phyloP scores from a whole-genome alignment of 1,140 invertebrate genomes.

The Zaprionus davidi region DNA sequence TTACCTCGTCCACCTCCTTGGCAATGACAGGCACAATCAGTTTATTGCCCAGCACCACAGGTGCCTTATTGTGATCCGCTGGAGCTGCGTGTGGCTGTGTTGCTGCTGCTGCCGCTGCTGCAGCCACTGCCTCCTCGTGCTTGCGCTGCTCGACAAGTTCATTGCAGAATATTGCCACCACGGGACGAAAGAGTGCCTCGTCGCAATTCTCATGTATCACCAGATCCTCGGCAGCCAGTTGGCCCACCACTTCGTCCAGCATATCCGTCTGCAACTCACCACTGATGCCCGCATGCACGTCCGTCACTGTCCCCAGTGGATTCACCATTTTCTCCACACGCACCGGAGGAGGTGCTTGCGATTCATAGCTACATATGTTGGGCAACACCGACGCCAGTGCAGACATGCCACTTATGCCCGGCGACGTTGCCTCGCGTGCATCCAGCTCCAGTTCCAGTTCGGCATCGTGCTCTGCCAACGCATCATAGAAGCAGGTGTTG shows the following conservation, averaged over 20 bases:
- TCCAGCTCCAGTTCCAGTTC: conserved; percentile 30
- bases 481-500: conserved; percentile 79
- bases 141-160: conserved; percentile 55
- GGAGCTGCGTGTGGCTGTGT: conserved; percentile 4
- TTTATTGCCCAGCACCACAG: conserved; percentile 72
- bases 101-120: not conserved
- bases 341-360: not conserved
- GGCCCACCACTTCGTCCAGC: conserved; percentile 82
- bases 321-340: conserved; percentile 87
- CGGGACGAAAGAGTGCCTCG: conserved; percentile 87
- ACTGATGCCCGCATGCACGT: conserved; percentile 83
- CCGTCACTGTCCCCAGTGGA: conserved; percentile 88
- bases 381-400: conserved; percentile 67
- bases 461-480: conserved; percentile 70
- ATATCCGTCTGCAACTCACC: conserved; percentile 86
- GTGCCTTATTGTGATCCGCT: conserved; percentile 52
- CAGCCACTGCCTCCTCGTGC: conserved; percentile 34
- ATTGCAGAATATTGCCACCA: conserved; percentile 85
- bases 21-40: conserved; percentile 83
- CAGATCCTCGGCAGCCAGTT: conserved; percentile 81
- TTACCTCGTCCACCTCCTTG: conserved; percentile 84
- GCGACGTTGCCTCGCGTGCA: not conserved
- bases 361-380: conserved; percentile 73
- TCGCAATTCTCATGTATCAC: conserved; percentile 87
- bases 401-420: not conserved